Percentiles rank a stretch among this genome's conserved stretches.
phyloP scores from a whole-genome alignment of 2,797 vertebrate genomes.

The Synaphobranchus kaupii region DNA sequence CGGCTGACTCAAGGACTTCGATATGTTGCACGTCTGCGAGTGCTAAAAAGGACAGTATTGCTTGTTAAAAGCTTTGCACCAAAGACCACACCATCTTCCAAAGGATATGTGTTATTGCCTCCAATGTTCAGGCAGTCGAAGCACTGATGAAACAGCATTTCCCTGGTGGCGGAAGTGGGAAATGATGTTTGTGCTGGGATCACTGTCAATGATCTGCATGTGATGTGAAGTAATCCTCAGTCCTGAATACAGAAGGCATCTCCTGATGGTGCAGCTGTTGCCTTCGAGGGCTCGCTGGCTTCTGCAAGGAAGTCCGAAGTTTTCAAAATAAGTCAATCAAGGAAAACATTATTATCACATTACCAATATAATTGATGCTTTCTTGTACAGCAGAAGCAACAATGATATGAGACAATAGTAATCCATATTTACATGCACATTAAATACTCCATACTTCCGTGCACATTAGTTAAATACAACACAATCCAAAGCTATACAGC shows the following conservation, averaged over 20 bases:
- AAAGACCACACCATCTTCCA: constrained; percentile 16
- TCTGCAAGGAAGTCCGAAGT: constrained; percentile 63
- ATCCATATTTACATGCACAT: neutral
- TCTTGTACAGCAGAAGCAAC: neutral
- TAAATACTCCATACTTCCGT: neutral
- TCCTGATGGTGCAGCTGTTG: constrained; percentile 72
- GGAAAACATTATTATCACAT: neutral
- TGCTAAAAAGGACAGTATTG: constrained; percentile 66
- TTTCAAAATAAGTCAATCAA: neutral
- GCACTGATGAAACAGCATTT: neutral
- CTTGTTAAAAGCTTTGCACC: constrained; percentile 61
- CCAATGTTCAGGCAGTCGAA: constrained; percentile 26
- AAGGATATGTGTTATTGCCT: constrained; percentile 54
- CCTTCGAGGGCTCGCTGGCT: constrained; percentile 75
- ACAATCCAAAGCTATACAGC: neutral
- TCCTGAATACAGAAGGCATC: constrained; percentile 84
- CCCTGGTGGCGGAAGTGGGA: constrained; percentile 47
- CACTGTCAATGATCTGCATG: constrained; percentile 66
- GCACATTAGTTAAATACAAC: neutral
- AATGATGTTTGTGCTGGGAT: constrained; percentile 24
- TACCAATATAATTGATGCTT: neutral
- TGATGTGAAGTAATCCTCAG: constrained; percentile 89
- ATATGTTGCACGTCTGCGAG: neutral
- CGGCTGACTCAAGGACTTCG: neutral
- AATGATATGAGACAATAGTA: neutral